A percentile compares a stretch with the other conserved stretches of the same genome.
phyloP scores from a whole-genome alignment of 2,888 invertebrate species.

The Eilema sororculum region DNA sequence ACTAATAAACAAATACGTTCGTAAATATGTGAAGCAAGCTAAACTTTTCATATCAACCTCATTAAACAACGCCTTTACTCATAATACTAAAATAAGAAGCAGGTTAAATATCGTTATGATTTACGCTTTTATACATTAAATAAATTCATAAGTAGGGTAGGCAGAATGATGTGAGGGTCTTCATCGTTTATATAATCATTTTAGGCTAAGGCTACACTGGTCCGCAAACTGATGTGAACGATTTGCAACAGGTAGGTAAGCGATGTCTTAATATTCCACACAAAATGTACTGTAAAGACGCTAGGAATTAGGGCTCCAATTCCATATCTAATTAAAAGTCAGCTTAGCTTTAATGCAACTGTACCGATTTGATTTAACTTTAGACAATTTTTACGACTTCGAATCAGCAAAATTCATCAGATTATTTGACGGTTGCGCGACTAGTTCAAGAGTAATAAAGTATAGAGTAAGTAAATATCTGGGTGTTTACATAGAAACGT shows the following conservation, averaged over 20 bases:
- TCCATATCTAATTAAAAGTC: too few species aligned
- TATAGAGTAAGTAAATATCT: background rate
- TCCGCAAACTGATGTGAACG: too few species aligned
- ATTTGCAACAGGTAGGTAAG: background rate
- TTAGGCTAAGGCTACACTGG: background rate
- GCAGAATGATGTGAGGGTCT: background rate
- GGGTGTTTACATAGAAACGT: background rate
- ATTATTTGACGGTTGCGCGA: too few species aligned
- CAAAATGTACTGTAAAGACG: too few species aligned
- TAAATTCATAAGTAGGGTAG: constrained; percentile 1
- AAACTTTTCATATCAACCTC: constrained; percentile 13
- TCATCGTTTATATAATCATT: background rate
- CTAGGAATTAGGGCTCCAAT: background rate
- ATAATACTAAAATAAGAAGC: constrained; percentile 18
- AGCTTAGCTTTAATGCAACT: background rate
- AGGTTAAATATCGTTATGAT: constrained; percentile 17
- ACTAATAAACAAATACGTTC: constrained; percentile 5
- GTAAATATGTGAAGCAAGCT: background rate
- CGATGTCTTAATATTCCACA: background rate
- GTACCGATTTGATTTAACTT: background rate
- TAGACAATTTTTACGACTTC: background rate
- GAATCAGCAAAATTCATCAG: too few species aligned
- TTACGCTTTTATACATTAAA: constrained; percentile 9
- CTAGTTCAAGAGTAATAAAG: background rate
- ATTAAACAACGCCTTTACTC: constrained; percentile 17